Evolutionary conservation across 2,888 invertebrate species (phyloP).

Genomic region (Osedax fenrisi): DNA sequence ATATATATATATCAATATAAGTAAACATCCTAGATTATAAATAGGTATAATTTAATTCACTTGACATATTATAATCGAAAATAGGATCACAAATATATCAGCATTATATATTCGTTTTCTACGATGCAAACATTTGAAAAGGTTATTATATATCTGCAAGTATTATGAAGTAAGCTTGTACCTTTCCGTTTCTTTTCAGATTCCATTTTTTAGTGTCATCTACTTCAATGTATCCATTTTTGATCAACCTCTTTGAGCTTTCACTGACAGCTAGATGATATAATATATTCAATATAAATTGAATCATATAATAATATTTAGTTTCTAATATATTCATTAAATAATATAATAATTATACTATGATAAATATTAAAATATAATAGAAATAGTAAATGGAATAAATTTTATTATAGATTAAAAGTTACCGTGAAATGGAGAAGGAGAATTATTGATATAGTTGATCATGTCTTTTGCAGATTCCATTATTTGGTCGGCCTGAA

Average conservation of each 20-base stretch:
- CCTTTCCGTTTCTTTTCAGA: background rate
- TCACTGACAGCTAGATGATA: background rate
- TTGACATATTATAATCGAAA: too few species aligned
- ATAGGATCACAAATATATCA: too few species aligned
- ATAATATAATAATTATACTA: background rate
- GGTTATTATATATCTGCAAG: too few species aligned
- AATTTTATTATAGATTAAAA: too few species aligned
- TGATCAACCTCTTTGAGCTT: background rate
- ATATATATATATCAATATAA: too few species aligned
- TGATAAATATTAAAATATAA: background rate
- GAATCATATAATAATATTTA: background rate
- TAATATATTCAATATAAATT: background rate
- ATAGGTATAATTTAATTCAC: too few species aligned
- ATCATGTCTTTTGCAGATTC: background rate
- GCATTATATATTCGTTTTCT: too few species aligned
- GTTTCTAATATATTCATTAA: background rate
- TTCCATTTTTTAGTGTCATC: background rate
- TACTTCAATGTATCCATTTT: background rate
- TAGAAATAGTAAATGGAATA: background rate
- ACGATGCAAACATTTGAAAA: too few species aligned
- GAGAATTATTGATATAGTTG: background rate
- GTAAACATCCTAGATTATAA: too few species aligned
- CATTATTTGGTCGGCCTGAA: too few species aligned
- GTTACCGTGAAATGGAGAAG: background rate
- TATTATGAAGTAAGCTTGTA: too few species aligned